phyloP scores from a whole-genome alignment of 2,797 vertebrate genomes.

The Melanotaenia boesemani region DNA sequence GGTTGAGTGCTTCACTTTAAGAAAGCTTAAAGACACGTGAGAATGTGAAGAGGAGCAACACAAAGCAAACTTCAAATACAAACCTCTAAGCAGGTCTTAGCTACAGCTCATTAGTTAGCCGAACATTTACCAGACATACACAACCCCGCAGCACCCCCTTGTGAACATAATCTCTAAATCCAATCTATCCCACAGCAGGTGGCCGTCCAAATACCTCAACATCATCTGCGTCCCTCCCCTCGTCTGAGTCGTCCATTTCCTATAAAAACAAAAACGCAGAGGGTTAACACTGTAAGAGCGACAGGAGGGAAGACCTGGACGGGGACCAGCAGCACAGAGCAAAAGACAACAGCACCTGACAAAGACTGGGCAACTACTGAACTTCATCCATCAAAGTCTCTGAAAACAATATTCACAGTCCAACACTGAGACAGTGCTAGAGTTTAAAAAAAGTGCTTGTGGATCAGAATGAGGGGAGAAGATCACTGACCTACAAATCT shows the following conservation, averaged over 20 bases:
- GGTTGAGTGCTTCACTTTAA: not conserved
- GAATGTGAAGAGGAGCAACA: not conserved
- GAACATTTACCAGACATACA: not conserved
- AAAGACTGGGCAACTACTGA: not conserved
- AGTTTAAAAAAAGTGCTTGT: not conserved
- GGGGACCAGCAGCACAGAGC: constrained; percentile 3
- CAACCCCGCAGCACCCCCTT: constrained; percentile 70
- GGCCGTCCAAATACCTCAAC: constrained; percentile 91
- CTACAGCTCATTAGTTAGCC: not conserved
- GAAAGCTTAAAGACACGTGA: not conserved
- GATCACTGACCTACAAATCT: not conserved
- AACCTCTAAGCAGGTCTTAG: not conserved
- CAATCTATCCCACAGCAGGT: constrained; percentile 40
- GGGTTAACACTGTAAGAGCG: constrained; percentile 77
- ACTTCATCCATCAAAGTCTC: too few relatives aligned
- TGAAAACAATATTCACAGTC: not conserved
- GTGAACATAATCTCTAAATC: constrained; percentile 43
- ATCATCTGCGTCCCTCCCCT: constrained; percentile 93
- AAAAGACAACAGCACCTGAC: not conserved
- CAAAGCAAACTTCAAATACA: not conserved
- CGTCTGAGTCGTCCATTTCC: constrained; percentile 98
- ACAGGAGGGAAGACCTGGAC: constrained; percentile 4
- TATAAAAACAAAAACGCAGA: constrained; percentile 93
- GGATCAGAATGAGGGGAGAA: not conserved
- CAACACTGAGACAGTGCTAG: not conserved